phyloP scores from a whole-genome alignment of 1,140 invertebrate species.

The Heliconius hermathena region DNA sequence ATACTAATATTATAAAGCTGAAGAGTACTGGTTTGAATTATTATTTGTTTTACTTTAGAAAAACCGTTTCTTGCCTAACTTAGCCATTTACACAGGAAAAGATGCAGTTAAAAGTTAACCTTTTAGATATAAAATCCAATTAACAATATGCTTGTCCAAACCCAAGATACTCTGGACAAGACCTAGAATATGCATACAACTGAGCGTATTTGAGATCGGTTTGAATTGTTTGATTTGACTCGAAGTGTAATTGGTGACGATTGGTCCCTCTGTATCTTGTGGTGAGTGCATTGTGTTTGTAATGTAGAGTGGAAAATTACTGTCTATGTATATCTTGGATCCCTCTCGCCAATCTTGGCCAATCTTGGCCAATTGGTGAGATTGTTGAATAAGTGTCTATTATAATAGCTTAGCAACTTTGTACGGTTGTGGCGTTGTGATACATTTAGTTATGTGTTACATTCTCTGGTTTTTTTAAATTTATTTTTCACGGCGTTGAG shows the following conservation, averaged over 20 bases:
- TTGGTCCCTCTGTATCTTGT: neutral
- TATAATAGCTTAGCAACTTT: neutral
- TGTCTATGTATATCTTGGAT: neutral
- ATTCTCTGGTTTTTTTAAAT: neutral
- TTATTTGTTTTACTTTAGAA: too few relatives aligned
- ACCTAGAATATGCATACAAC: too few relatives aligned
- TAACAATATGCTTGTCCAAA: too few relatives aligned
- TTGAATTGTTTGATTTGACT: neutral
- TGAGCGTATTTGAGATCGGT: too few relatives aligned
- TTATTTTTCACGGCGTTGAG: neutral
- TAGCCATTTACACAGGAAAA: too few relatives aligned
- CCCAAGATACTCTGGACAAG: too few relatives aligned
- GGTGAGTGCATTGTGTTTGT: neutral
- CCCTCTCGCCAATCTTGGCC: neutral
- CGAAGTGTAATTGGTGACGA: neutral
- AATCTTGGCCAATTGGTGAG: neutral
- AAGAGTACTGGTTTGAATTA: too few relatives aligned
- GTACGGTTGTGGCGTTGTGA: neutral
- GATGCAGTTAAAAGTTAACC: too few relatives aligned
- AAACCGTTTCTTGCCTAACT: too few relatives aligned
- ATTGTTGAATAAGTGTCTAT: slow-evolving; percentile 7
- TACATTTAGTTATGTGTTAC: neutral
- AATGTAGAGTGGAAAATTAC: slow-evolving; percentile 3
- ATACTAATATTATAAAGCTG: too few relatives aligned
- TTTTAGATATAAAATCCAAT: too few relatives aligned